Conservation (phyloP, 2,113 vertebrate species). For the Mobula birostris region DNA sequence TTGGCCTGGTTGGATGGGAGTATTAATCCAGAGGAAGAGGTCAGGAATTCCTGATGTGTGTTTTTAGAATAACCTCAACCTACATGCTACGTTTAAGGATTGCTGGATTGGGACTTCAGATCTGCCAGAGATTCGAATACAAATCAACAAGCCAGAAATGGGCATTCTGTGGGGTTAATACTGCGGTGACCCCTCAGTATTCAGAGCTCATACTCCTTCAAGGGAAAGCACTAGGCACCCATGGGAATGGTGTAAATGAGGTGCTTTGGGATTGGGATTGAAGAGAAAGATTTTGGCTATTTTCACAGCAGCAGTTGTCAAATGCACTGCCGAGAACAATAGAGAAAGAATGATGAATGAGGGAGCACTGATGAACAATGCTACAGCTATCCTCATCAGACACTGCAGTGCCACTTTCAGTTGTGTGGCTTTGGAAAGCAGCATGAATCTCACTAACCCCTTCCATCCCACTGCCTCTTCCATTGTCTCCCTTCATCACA, state of each 20-base stretch:
- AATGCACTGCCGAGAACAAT: too few species aligned
- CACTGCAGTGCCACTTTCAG: neutral
- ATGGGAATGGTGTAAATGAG: too few species aligned
- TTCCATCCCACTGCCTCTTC: neutral
- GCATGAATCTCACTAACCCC: neutral
- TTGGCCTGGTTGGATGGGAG: neutral
- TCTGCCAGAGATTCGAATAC: neutral
- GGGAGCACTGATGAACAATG: neutral
- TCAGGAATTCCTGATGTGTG: neutral
- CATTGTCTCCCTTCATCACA: neutral
- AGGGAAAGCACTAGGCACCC: neutral
- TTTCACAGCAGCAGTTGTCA: neutral
- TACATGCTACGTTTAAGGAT: neutral
- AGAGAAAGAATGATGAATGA: neutral
- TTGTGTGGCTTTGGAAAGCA: neutral
- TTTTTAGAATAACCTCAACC: neutral
- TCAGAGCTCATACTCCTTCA: neutral
- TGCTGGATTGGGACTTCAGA: neutral
- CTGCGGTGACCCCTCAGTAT: neutral
- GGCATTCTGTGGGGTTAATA: neutral
- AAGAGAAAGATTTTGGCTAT: neutral
- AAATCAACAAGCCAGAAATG: neutral
- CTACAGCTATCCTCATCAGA: neutral
- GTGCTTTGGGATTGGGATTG: neutral
- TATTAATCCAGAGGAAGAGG: neutral